Evolutionary conservation across 2,113 vertebrate genomes (phyloP).

Genomic region (Rhinolophus ferrumequinum): DNA sequence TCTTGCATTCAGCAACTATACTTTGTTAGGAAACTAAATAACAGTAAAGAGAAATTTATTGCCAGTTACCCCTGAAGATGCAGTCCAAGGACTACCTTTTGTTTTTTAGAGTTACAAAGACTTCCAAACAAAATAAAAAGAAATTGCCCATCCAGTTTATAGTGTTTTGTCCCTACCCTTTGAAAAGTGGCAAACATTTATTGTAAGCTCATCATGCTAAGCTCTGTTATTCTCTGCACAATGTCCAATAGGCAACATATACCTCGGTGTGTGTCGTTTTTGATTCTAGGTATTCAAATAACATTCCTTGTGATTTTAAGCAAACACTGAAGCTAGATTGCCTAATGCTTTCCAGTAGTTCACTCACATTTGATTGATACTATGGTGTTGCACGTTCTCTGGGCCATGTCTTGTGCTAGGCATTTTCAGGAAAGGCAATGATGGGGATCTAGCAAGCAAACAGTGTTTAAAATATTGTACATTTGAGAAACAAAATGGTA

Average conservation of each 20-base stretch:
- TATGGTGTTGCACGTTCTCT: neutral
- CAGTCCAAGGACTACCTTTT: constrained; percentile 8
- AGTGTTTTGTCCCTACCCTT: neutral
- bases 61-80: constrained; percentile 1
- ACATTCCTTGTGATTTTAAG: neutral
- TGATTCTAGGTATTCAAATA: neutral
- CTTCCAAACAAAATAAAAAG: constrained; percentile 42
- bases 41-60: constrained; percentile 38
- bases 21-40: constrained; percentile 2
- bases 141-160: neutral
- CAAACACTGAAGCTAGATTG: neutral
- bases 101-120: constrained; percentile 36
- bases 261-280: constrained; percentile 7
- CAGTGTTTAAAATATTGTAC: neutral
- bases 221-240: neutral
- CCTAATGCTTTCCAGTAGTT: neutral
- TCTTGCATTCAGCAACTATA: neutral
- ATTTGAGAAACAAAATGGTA: neutral
- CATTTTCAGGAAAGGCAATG: neutral
- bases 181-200: constrained; percentile 30
- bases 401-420: neutral
- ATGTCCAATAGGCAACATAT: neutral
- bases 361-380: neutral
- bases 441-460: neutral
- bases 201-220: neutral